Percentiles rank a stretch among this genome's conserved stretches.
These are phyloP conservation scores for Mellilla xanthometata DNA, from an alignment of 2,888 invertebrate genomes.

Conservation along the genomic window DNA sequence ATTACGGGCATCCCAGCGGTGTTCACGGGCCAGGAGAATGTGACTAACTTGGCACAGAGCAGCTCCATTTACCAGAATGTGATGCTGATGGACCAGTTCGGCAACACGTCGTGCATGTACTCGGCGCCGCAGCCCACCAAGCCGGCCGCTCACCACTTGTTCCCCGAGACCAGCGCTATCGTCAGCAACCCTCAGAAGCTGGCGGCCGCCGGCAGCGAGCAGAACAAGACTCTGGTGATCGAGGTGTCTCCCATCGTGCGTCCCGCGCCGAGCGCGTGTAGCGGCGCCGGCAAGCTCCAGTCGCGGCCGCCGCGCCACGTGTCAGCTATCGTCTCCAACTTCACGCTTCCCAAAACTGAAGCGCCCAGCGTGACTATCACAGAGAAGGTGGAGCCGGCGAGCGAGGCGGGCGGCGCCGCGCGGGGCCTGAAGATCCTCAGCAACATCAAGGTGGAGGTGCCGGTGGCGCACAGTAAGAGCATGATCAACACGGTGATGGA, in stretches of 20 bases:
- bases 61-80: conserved; percentile 75
- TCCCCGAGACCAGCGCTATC: conserved; percentile 42
- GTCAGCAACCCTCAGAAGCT: conserved; percentile 47
- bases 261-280: conserved; percentile 30
- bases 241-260: conserved; percentile 67
- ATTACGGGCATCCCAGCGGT: conserved; percentile 65
- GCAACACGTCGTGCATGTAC: conserved; percentile 73
- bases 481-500: conserved; percentile 75
- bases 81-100: conserved; percentile 75
- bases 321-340: conserved; percentile 26
- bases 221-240: conserved; percentile 64
- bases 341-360: conserved; percentile 25
- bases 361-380: conserved; percentile 28
- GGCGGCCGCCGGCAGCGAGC: conserved; percentile 46
- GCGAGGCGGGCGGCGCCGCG: conserved; percentile 50
- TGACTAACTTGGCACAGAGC: conserved; percentile 62
- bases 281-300: conserved; percentile 21
- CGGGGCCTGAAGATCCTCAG: conserved; percentile 78
- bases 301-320: conserved; percentile 8
- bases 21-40: conserved; percentile 58
- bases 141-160: conserved; percentile 49
- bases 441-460: conserved; percentile 79
- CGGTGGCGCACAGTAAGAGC: conserved; percentile 72
- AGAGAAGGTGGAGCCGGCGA: conserved; percentile 35
- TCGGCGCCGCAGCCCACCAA: conserved; percentile 61